These are phyloP conservation scores for Ectropis crepuscularia DNA, from an alignment of 2,888 invertebrate genomes.

Conservation along the genomic window DNA sequence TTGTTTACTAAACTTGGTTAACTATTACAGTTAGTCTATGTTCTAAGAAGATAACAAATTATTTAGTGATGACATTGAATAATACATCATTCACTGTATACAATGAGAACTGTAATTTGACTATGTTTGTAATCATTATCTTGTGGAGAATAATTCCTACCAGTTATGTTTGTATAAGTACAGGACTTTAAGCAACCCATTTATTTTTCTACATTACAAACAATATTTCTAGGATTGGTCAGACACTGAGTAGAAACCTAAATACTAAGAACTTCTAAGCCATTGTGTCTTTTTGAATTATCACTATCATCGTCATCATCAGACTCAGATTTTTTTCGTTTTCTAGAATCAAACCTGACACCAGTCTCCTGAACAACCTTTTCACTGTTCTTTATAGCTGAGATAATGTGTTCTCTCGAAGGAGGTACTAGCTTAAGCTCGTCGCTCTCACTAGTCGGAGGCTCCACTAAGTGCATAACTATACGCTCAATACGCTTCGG, in stretches of 20 bases:
- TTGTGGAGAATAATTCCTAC: no score
- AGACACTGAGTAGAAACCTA: constrained; percentile 33
- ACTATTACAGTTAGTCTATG: not conserved
- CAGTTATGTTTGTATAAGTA: no score
- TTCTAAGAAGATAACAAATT: no score
- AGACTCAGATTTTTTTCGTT: constrained; percentile 67
- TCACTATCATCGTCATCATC: constrained; percentile 65
- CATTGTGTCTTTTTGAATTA: constrained; percentile 66
- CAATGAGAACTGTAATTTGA: no score
- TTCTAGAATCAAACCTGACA: constrained; percentile 72
- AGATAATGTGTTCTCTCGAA: constrained; percentile 77
- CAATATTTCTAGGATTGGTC: not conserved
- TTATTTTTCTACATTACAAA: no score
- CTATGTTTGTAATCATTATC: no score
- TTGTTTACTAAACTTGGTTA: not conserved
- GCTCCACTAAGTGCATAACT: constrained; percentile 87
- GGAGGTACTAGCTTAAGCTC: constrained; percentile 75
- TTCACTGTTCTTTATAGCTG: constrained; percentile 79
- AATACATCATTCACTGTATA: no score
- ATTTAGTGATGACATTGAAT: no score
- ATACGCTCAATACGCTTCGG: constrained; percentile 89
- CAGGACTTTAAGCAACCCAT: no score
- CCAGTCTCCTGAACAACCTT: constrained; percentile 76
- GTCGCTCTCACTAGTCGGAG: constrained; percentile 66
- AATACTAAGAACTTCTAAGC: constrained; percentile 48